A percentile compares a stretch with the other conserved stretches of the same genome.
phyloP scores from a whole-genome alignment of 2,888 invertebrate genomes.

The Parasteatoda lunata region DNA sequence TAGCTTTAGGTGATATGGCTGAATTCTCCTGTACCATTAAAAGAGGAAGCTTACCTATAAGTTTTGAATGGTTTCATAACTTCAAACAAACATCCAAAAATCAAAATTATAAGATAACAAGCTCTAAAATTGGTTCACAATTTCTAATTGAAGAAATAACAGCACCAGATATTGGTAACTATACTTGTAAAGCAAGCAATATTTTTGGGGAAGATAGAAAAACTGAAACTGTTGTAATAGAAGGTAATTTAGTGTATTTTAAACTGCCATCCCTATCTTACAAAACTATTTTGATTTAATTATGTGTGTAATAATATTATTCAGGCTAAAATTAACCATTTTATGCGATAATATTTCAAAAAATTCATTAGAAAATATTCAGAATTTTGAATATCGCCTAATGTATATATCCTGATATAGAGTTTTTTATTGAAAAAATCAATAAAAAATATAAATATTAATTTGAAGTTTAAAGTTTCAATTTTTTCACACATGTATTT shows the following conservation, averaged over 20 bases:
- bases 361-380: no score
- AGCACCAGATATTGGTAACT: conserved; percentile 54
- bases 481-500: no score
- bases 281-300: no score
- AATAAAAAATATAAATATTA: no score
- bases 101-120: conserved; percentile 29
- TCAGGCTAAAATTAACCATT: no score
- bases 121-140: conserved; percentile 26
- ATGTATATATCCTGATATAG: no score
- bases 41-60: conserved; percentile 46
- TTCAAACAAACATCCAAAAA: neutral
- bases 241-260: conserved; percentile 34
- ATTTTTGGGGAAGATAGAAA: conserved; percentile 40
- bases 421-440: no score
- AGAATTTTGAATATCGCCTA: no score
- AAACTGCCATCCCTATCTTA: no score
- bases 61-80: conserved; percentile 44
- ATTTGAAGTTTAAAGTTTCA: no score
- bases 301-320: no score
- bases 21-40: conserved; percentile 37
- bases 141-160: conserved; percentile 29
- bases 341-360: no score
- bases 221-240: conserved; percentile 38
- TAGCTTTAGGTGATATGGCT: conserved; percentile 42
- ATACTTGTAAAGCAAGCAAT: conserved; percentile 45